Conservation (phyloP, 2,113 vertebrate species). For the Proteles cristata region DNA sequence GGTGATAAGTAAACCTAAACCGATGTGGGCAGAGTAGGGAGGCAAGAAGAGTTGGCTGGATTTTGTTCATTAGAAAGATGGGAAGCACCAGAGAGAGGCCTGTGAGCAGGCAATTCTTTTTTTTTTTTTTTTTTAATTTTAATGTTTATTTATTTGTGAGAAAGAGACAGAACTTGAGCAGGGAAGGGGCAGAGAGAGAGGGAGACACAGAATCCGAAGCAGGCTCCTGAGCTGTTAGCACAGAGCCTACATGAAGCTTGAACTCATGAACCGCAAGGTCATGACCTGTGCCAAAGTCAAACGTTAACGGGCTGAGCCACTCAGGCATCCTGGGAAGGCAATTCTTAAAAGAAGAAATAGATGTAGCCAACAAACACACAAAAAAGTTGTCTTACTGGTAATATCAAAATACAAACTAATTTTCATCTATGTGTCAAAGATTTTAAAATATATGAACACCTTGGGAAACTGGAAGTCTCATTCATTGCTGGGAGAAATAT, state of each 20-base stretch:
- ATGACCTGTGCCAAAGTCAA: no score
- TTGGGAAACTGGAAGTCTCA: not conserved
- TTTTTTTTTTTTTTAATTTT: no score
- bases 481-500: not conserved
- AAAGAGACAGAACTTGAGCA: no score
- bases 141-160: no score
- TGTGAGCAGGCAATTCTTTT: not conserved
- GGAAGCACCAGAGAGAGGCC: not conserved
- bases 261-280: no score
- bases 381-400: not conserved
- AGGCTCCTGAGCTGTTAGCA: no score
- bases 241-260: no score
- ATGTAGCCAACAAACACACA: not conserved
- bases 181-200: no score
- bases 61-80: not conserved
- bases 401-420: slow-evolving; percentile 41
- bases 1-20: not conserved
- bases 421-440: slow-evolving; percentile 27
- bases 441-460: slow-evolving; percentile 5
- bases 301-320: no score
- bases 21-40: not conserved
- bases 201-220: no score
- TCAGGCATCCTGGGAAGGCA: not conserved
- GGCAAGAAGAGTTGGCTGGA: not conserved
- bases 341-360: not conserved